Evolutionary conservation across 2,888 invertebrate genomes (phyloP), one percentile per base, ranked within the genome.

Genomic region (Xestia c-nigrum): DNA sequence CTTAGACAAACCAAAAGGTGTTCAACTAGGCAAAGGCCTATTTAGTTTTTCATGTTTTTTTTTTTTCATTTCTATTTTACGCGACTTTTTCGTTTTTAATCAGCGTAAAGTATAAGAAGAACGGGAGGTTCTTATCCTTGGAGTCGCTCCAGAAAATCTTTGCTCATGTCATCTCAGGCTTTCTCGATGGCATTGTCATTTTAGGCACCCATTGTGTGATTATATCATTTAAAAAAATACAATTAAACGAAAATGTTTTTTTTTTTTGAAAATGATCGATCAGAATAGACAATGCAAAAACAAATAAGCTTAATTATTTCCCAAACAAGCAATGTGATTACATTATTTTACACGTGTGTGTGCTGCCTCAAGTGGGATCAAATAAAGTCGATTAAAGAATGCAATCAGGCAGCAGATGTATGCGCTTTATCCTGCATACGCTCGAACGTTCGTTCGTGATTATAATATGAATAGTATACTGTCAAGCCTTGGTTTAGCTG

Each of bases 331-430:
- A 31, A 2, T 31, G 21, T 31, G 19, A 24, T 47, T 47, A 31
- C 43, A 72, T 55, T 52, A 46, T 68, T 67, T 12, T 6, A 50
- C 61, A 47, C 24, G 47, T 24, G n/a, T 59, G n/a, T 16, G 14
- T 16, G 21, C 3, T 19, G 31, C 0, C 55, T 70, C 72, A 78
- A 46, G 52, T 5, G 9, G 19, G 16, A 47, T 66, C 61, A 38
- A 47, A 72, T 64, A n/a, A 76, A 59, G 78, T 68, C 64, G 14
- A 71, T 75, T 47, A 64, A 67, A 67, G 46, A 57, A 67, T 63
- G n/a, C 71, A 63, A 47, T 71, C 70, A 71, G n/a, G 40, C 47
- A 52, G 65, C 70, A 50, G 50, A 16, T 65, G 1, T 31, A 47
- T 24, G 68, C 16, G n/a, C 21, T 67, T 43, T 67, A 67, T 10